These are phyloP conservation scores for Bos javanicus DNA, from an alignment of 2,113 vertebrate genomes.

Conservation along the genomic window DNA sequence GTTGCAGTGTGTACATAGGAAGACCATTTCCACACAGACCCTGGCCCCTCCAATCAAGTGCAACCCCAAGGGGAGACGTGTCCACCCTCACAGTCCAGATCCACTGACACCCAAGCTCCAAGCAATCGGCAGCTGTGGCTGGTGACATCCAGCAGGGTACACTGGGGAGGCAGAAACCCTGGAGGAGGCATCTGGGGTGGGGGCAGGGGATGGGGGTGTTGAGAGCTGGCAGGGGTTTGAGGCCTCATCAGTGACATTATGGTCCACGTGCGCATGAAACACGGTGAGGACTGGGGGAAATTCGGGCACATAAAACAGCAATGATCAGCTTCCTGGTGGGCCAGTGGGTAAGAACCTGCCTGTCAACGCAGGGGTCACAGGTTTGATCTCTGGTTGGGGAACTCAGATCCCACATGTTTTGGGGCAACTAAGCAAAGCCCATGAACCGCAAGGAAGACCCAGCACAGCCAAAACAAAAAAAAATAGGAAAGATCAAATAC, in stretches of 20 bases:
- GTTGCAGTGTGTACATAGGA: background rate
- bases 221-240: background rate
- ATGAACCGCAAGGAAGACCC: background rate
- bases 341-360: background rate
- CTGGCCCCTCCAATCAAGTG: background rate
- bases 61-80: background rate
- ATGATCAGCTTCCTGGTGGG: background rate
- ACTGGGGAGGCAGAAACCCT: background rate
- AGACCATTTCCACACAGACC: background rate
- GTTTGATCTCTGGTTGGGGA: background rate
- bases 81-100: background rate
- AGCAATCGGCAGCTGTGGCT: background rate
- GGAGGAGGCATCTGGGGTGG: background rate
- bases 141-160: background rate
- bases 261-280: background rate
- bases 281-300: background rate
- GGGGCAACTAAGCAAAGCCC: background rate
- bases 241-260: background rate
- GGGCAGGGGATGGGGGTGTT: rapidly evolving
- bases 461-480: background rate
- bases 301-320: background rate
- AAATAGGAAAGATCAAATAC: background rate
- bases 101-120: background rate
- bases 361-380: background rate
- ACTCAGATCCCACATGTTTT: background rate